Conservation (phyloP, 2,797 vertebrate genomes). For the Oryzias dopingdopingensis region DNA sequence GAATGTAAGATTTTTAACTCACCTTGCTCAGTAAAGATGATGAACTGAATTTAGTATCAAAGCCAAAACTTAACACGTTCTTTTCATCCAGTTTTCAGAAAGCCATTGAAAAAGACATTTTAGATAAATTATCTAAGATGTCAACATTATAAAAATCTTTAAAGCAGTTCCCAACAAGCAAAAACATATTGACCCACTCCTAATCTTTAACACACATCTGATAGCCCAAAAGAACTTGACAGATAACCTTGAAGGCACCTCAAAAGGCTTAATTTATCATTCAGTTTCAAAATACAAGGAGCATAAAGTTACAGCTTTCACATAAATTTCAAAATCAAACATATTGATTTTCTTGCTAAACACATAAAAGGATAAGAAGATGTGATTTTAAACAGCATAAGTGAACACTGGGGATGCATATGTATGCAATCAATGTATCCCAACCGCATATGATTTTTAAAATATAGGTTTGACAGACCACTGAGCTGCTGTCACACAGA, state of each 20-base stretch:
- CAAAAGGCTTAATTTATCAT: background rate
- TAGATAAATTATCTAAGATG: conserved; percentile 7
- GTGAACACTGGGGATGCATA: background rate
- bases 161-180: too few relatives aligned
- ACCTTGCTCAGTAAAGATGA: conserved; percentile 59
- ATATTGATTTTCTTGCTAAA: background rate
- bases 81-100: conserved; percentile 71
- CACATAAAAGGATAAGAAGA: background rate
- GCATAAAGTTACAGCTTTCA: background rate
- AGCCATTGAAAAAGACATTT: conserved; percentile 54
- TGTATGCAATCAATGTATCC: background rate
- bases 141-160: too few relatives aligned
- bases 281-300: background rate
- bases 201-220: too few relatives aligned
- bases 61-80: conserved; percentile 56
- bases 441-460: background rate
- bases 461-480: too few relatives aligned
- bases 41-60: conserved; percentile 42
- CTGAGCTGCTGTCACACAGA: too few relatives aligned
- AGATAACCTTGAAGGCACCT: background rate
- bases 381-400: background rate
- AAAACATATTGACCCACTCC: too few relatives aligned
- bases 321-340: background rate
- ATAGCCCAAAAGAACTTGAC: background rate
- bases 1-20: conserved; percentile 54